Percentiles rank a stretch among this genome's conserved stretches.
Conservation (phyloP, 2,797 vertebrate species). For the Scolopax bukidnonensis region DNA sequence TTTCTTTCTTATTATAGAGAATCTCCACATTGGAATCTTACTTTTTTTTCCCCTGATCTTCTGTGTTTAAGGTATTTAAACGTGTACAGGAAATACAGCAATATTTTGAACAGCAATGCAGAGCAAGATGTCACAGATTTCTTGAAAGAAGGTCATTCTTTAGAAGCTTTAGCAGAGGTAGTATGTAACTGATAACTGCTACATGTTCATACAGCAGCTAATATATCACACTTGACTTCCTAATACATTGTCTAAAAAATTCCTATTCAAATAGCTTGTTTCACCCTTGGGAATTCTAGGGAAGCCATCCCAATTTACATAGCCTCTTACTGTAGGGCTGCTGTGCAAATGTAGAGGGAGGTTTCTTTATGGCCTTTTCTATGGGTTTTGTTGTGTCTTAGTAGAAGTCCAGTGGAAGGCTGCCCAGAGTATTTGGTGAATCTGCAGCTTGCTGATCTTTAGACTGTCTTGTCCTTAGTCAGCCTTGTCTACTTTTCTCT, state of each 20-base stretch:
- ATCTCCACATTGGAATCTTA: not conserved
- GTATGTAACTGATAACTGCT: not conserved
- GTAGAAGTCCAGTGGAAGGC: not conserved
- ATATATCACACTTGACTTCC: not conserved
- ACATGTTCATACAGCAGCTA: not conserved
- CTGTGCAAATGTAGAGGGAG: not conserved
- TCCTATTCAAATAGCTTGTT: not conserved
- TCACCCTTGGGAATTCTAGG: not conserved
- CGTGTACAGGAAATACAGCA: conserved; percentile 84
- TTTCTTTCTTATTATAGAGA: not conserved
- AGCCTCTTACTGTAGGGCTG: not conserved
- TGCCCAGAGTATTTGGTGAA: not conserved
- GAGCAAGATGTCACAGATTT: conserved; percentile 80
- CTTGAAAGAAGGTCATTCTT: conserved; percentile 83
- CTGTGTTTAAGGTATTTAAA: conserved; percentile 86
- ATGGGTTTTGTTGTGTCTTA: not conserved
- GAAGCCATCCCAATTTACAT: not conserved
- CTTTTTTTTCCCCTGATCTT: not conserved
- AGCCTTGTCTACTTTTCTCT: not conserved
- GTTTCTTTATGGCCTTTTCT: not conserved
- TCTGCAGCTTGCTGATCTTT: not conserved
- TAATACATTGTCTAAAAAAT: not conserved
- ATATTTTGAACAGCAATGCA: conserved; percentile 83
- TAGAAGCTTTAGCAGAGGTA: conserved; percentile 84
- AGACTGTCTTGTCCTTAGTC: not conserved